Conservation (phyloP, 2,113 vertebrate species). For the Rhadina sibilatrix region DNA sequence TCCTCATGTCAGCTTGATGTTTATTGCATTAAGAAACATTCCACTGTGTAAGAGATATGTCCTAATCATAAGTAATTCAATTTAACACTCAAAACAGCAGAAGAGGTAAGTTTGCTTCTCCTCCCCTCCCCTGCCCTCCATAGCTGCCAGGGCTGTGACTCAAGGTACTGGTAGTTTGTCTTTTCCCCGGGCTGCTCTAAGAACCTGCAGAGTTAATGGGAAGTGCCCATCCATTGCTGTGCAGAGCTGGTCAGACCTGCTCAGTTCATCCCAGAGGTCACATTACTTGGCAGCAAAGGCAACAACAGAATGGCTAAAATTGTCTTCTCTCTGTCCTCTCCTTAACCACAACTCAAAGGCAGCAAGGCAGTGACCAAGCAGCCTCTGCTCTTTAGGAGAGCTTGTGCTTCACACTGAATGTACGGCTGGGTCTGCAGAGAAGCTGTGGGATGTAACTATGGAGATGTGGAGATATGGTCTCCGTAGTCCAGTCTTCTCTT, state of each 20-base stretch:
- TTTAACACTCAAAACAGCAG: neutral
- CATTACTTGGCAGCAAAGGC: neutral
- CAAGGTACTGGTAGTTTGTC: neutral
- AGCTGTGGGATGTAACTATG: neutral
- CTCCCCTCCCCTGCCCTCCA: neutral
- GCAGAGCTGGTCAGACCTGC: neutral
- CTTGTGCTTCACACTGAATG: neutral
- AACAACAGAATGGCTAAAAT: neutral
- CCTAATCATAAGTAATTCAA: neutral
- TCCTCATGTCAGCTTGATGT: neutral
- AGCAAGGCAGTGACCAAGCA: neutral
- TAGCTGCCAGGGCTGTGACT: neutral
- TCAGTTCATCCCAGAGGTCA: neutral
- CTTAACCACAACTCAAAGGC: neutral
- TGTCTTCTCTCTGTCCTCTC: neutral
- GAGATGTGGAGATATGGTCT: neutral
- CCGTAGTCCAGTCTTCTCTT: neutral
- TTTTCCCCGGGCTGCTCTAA: neutral
- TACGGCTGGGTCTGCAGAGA: neutral
- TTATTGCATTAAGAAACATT: neutral
- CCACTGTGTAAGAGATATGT: neutral
- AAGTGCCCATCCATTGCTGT: neutral
- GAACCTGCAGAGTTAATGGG: accelerated
- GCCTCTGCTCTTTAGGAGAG: neutral
- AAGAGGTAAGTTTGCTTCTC: neutral